phyloP scores from a whole-genome alignment of 2,888 invertebrate genomes.

The Hipparchia semele region DNA sequence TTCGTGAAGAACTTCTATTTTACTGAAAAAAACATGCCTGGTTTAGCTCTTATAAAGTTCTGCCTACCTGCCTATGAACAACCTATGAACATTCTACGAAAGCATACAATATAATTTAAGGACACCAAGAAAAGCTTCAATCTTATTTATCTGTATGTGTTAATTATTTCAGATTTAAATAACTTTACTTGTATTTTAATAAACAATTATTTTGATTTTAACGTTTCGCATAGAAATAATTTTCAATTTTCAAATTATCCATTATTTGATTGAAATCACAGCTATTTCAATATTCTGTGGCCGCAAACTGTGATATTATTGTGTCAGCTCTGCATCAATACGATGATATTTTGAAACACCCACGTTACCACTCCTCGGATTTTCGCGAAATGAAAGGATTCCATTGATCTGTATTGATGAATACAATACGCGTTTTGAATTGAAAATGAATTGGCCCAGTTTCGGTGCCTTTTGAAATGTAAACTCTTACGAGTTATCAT shows the following conservation, averaged over 20 bases:
- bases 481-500: background rate
- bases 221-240: no score
- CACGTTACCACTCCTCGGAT: background rate
- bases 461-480: conserved; percentile 1
- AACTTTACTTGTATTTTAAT: no score
- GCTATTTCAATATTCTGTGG: background rate
- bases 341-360: background rate
- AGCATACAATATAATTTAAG: no score
- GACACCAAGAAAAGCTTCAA: no score
- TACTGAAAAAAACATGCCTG: no score
- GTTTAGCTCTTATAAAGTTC: no score
- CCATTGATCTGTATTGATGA: conserved; percentile 15
- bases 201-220: no score
- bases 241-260: no score
- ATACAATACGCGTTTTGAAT: conserved; percentile 16
- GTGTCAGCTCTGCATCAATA: background rate
- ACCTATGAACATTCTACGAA: background rate
- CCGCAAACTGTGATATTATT: background rate
- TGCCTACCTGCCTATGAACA: background rate
- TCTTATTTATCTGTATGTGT: no score
- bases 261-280: no score
- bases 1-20: no score
- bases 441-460: conserved; percentile 16
- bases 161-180: no score
- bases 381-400: conserved; percentile 18